Percentiles rank a stretch among this genome's conserved stretches.
phyloP scores from a whole-genome alignment of 1,140 invertebrate genomes.

The Formica selysi region DNA sequence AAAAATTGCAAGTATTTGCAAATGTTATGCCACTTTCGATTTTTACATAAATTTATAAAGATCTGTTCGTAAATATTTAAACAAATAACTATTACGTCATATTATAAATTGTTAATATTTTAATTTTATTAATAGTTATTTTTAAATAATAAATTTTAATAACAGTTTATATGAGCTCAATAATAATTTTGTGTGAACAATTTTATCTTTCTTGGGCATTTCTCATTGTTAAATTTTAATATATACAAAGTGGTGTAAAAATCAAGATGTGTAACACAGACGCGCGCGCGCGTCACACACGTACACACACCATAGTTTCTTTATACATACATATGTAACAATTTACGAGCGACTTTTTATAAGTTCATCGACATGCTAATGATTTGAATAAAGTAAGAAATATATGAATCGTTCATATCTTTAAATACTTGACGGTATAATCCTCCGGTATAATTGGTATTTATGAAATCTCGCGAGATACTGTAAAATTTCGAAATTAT shows the following conservation, averaged over 20 bases:
- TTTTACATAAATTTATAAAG: neutral
- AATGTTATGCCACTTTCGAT: neutral
- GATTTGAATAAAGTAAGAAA: slow-evolving; percentile 10
- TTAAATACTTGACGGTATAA: neutral
- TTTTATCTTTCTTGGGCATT: neutral
- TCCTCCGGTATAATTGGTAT: slow-evolving; percentile 10
- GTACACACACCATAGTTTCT: no score
- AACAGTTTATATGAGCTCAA: neutral
- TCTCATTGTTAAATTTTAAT: neutral
- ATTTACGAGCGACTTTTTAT: neutral
- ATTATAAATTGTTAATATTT: slow-evolving; percentile 10
- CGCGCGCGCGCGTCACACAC: no score
- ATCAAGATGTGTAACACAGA: no score
- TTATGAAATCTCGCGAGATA: neutral
- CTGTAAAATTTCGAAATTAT: slow-evolving; percentile 6
- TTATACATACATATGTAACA: neutral
- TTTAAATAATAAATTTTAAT: neutral
- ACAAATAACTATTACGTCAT: neutral
- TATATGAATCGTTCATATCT: neutral
- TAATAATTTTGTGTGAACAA: neutral
- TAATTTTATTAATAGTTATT: neutral
- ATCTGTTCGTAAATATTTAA: slow-evolving; percentile 5
- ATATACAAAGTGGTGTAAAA: no score
- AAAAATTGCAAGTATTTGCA: neutral
- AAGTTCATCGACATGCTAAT: neutral